These are phyloP conservation scores for Zophobas morio DNA, from an alignment of 1,140 invertebrate genomes.

Conservation along the genomic window DNA sequence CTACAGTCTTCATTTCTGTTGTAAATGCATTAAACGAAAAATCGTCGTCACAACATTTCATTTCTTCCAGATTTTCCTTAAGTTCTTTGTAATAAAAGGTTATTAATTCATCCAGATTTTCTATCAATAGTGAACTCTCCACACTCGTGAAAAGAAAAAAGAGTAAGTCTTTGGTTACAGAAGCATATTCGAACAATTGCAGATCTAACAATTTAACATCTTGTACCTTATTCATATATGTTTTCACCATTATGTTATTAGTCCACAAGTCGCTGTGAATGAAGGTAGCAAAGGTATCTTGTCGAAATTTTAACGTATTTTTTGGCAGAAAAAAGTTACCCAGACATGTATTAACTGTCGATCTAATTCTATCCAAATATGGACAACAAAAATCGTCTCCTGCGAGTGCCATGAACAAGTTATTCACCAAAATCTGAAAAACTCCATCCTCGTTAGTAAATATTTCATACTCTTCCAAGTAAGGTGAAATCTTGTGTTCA, in stretches of 20 bases:
- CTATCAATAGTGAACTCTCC: slow-evolving; percentile 61
- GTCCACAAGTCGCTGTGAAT: slow-evolving; percentile 75
- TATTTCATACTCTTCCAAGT: too few species aligned
- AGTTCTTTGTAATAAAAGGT: slow-evolving; percentile 68
- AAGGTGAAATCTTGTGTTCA: too few species aligned
- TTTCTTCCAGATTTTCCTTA: not conserved
- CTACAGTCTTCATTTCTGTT: too few species aligned
- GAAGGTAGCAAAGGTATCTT: slow-evolving; percentile 50
- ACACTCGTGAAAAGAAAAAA: slow-evolving; percentile 73
- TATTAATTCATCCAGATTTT: slow-evolving; percentile 68
- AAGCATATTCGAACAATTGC: slow-evolving; percentile 71
- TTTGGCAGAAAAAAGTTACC: too few species aligned
- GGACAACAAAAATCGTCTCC: too few species aligned
- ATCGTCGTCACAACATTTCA: not conserved
- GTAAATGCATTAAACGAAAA: too few species aligned
- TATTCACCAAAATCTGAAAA: too few species aligned
- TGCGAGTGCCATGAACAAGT: too few species aligned
- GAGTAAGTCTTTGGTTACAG: slow-evolving; percentile 70
- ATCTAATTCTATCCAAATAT: too few species aligned
- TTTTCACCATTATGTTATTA: slow-evolving; percentile 73
- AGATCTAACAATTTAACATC: slow-evolving; percentile 75
- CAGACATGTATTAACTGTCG: too few species aligned
- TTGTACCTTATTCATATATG: slow-evolving; percentile 64
- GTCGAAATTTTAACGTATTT: too few species aligned
- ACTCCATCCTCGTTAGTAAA: too few species aligned